Conservation (phyloP, 37 sponge, comb jelly and placozoan species). For the Eunapius fragilis region DNA sequence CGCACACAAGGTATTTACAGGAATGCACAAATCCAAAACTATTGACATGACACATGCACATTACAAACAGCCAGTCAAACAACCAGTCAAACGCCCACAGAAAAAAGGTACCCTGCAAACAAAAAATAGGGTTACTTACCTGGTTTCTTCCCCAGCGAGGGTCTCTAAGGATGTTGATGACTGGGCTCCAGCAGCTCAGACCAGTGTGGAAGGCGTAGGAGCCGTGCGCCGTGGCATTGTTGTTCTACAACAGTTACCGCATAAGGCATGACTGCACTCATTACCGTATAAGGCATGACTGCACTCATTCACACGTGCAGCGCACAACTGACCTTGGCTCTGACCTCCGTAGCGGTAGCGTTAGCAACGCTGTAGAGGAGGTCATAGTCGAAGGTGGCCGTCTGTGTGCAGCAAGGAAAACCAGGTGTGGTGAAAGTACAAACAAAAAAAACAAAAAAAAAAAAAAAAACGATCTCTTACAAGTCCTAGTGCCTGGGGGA, state of each 20-base stretch:
- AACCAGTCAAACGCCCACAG: not conserved
- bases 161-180: slow-evolving; percentile 61
- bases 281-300: not conserved
- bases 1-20: not conserved
- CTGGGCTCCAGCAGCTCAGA: slow-evolving; percentile 64
- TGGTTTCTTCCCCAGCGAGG: slow-evolving; percentile 74
- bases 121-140: not conserved
- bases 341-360: slow-evolving; percentile 67
- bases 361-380: slow-evolving; percentile 41
- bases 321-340: slow-evolving; percentile 49
- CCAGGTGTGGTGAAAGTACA: too few relatives aligned
- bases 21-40: not conserved
- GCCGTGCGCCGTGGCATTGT: slow-evolving; percentile 16
- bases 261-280: not conserved
- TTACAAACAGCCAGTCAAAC: not conserved
- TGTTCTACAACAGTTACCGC: slow-evolving; percentile 18
- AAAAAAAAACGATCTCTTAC: not conserved
- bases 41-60: not conserved
- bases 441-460: not conserved
- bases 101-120: not conserved
- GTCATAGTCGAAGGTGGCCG: slow-evolving; percentile 62
- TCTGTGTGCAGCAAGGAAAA: slow-evolving; percentile 3
- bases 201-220: slow-evolving; percentile 68
- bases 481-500: slow-evolving; percentile 53
- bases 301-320: not conserved